Conservation (phyloP, 2,888 invertebrate genomes). For the Nasonia oneida region DNA sequence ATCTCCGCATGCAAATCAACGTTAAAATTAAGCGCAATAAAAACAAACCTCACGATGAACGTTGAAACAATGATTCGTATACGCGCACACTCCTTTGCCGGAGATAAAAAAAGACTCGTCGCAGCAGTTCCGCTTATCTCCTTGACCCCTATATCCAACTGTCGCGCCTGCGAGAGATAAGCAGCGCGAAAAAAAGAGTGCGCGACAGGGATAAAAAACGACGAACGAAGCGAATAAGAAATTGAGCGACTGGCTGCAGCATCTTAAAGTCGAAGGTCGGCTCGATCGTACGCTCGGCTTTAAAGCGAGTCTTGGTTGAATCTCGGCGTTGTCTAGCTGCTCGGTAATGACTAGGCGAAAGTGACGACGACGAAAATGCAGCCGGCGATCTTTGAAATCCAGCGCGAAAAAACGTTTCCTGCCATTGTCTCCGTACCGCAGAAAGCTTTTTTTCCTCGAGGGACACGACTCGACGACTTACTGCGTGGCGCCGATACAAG, state of each 20-base stretch:
- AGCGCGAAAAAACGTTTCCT: not conserved
- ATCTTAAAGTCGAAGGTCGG: slow-evolving; percentile 36
- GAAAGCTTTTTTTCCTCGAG: not conserved
- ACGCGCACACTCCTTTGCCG: not conserved
- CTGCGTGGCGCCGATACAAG: not conserved
- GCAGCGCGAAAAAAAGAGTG: not conserved
- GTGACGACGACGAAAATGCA: not conserved
- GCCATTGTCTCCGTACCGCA: not conserved
- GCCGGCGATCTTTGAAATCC: not conserved
- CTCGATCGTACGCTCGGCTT: slow-evolving; percentile 23
- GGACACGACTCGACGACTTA: not conserved
- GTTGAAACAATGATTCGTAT: not conserved
- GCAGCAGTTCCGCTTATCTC: not conserved
- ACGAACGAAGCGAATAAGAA: too few relatives aligned
- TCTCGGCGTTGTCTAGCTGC: not conserved
- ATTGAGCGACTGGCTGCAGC: slow-evolving; percentile 1
- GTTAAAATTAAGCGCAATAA: not conserved
- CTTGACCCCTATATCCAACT: not conserved
- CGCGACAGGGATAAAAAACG: too few relatives aligned
- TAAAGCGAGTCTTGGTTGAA: slow-evolving; percentile 2
- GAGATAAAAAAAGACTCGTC: not conserved
- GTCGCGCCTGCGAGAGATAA: not conserved
- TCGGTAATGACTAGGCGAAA: not conserved
- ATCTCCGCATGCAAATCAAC: not conserved
- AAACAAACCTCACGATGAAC: not conserved